Evolutionary conservation across 1,140 invertebrate genomes (phyloP).

Genomic region (Drosophila sturtevanti): DNA sequence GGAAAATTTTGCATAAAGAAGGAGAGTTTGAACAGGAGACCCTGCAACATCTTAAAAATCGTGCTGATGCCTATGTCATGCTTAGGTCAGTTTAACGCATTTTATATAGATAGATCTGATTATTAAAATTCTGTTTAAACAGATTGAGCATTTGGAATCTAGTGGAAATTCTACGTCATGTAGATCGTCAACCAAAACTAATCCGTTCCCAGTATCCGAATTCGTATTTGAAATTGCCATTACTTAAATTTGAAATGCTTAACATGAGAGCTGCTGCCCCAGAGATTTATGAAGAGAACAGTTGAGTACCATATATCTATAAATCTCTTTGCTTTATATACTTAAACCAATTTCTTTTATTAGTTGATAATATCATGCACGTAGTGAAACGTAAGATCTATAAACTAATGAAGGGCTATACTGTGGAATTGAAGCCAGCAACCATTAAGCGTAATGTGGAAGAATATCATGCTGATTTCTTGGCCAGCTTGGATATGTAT

Average conservation of each 20-base stretch:
- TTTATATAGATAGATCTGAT: neutral
- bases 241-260: slow-evolving; percentile 77
- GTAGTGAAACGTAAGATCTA: slow-evolving; percentile 69
- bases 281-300: slow-evolving; percentile 70
- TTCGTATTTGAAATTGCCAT: slow-evolving; percentile 69
- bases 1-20: slow-evolving; percentile 38
- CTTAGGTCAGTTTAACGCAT: slow-evolving; percentile 41
- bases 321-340: neutral
- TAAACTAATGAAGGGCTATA: slow-evolving; percentile 71
- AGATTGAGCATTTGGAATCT: slow-evolving; percentile 72
- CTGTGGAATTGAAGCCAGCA: slow-evolving; percentile 52
- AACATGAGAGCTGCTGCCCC: slow-evolving; percentile 73
- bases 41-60: slow-evolving; percentile 63
- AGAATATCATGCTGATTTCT: slow-evolving; percentile 65
- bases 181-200: slow-evolving; percentile 60
- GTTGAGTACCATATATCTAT: slow-evolving; percentile 42
- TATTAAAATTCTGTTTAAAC: neutral
- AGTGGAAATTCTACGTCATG: slow-evolving; percentile 66
- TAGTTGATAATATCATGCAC: slow-evolving; percentile 70
- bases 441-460: slow-evolving; percentile 51
- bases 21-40: slow-evolving; percentile 32
- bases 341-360: neutral
- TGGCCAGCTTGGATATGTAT: slow-evolving; percentile 50
- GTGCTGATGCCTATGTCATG: slow-evolving; percentile 65
- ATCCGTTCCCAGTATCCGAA: slow-evolving; percentile 67